These are phyloP conservation scores for Varecia variegata DNA, from an alignment of 2,797 vertebrate genomes.

Conservation along the genomic window DNA sequence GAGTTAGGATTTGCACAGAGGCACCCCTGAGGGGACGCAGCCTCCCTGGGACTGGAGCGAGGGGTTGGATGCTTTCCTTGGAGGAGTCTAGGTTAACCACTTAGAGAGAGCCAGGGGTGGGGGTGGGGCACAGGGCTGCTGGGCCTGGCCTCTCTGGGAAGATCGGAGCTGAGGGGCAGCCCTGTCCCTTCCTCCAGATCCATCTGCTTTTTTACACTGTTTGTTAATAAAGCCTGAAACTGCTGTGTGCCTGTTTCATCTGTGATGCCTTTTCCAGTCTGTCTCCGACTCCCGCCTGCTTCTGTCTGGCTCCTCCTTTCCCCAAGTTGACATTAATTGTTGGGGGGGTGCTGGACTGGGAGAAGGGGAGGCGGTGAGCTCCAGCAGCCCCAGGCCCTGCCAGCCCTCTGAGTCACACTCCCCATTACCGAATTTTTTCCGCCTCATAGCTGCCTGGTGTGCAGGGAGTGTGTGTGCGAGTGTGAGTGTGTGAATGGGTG, in stretches of 20 bases:
- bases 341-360: background rate
- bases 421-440: constrained; percentile 72
- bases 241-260: background rate
- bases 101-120: background rate
- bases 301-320: constrained; percentile 51
- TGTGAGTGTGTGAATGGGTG: background rate
- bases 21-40: background rate
- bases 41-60: background rate
- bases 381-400: background rate
- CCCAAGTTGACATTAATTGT: constrained; percentile 5
- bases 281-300: background rate
- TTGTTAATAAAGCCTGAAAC: constrained; percentile 72
- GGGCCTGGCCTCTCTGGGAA: rapidly evolving
- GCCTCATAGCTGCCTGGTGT: constrained; percentile 49
- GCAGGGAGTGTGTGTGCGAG: background rate
- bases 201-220: constrained; percentile 57
- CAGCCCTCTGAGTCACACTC: constrained; percentile 74
- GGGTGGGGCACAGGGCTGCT: background rate
- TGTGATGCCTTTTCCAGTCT: constrained; percentile 52
- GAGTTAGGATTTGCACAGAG: background rate
- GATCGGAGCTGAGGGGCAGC: background rate
- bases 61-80: background rate
- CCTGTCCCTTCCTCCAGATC: background rate
- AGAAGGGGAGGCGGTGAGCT: constrained; percentile 61
- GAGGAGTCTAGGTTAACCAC: background rate